Percentiles rank a stretch among this genome's conserved stretches.
phyloP scores from a whole-genome alignment of 1,140 invertebrate genomes.

The Pseudomyrmex cubaensis region DNA sequence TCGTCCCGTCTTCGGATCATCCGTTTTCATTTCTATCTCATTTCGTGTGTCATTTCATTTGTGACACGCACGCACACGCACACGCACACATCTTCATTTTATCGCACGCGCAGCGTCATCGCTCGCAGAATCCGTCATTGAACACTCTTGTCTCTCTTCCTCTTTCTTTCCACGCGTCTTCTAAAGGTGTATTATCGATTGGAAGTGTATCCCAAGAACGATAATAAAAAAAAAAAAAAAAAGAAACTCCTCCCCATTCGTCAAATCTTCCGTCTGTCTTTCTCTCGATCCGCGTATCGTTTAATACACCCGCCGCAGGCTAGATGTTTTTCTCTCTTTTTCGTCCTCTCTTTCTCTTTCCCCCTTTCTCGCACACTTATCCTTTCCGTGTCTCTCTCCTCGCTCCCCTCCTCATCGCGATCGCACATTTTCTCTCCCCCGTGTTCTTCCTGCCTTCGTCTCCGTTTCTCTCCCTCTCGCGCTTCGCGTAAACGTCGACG shows the following conservation, averaged over 20 bases:
- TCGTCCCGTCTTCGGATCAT: neutral
- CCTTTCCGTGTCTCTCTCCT: neutral
- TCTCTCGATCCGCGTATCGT: slow-evolving; percentile 27
- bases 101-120: slow-evolving; percentile 21
- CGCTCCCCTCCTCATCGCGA: slow-evolving; percentile 9
- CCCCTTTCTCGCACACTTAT: neutral
- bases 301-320: slow-evolving; percentile 6
- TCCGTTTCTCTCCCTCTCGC: slow-evolving; percentile 26
- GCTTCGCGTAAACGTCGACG: slow-evolving; percentile 24
- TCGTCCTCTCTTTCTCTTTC: slow-evolving; percentile 25
- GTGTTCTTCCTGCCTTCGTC: neutral
- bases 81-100: slow-evolving; percentile 10
- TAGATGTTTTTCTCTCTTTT: neutral
- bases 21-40: neutral
- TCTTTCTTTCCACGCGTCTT: slow-evolving; percentile 21
- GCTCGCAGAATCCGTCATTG: slow-evolving; percentile 18
- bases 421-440: slow-evolving; percentile 9
- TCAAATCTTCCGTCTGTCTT: slow-evolving; percentile 41
- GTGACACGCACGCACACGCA: neutral
- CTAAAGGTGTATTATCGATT: slow-evolving; percentile 47
- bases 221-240: slow-evolving; percentile 31
- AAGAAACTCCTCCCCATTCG: neutral
- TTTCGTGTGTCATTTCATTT: slow-evolving; percentile 18
- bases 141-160: neutral
- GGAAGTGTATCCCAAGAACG: slow-evolving; percentile 8